phyloP scores from a whole-genome alignment of 2,888 invertebrate genomes.

The Eilema caniola region DNA sequence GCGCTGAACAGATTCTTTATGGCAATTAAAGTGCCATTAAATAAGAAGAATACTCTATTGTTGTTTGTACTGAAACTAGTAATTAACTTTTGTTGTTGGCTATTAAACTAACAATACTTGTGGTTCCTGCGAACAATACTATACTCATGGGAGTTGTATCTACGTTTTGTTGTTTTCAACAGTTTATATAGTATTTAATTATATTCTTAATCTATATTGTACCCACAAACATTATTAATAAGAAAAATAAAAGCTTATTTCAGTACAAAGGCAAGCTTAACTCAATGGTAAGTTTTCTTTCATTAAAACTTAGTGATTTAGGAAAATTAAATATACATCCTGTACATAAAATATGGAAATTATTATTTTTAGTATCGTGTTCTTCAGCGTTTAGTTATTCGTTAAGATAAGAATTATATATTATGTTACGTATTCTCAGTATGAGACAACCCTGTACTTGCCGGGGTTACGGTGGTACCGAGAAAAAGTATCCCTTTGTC shows the following conservation, averaged over 20 bases:
- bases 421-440: background rate
- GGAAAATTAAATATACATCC: too few species aligned
- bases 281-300: too few species aligned
- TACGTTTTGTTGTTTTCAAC: background rate
- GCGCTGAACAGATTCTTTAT: background rate
- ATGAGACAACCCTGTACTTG: slow-evolving; percentile 32
- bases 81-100: background rate
- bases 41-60: background rate
- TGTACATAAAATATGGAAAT: too few species aligned
- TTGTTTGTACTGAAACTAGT: slow-evolving; percentile 1
- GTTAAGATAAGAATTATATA: background rate
- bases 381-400: background rate
- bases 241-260: too few species aligned
- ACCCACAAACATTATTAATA: too few species aligned
- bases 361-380: background rate
- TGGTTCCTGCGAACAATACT: background rate
- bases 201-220: background rate
- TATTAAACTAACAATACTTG: background rate
- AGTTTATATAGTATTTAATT: background rate
- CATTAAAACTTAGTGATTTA: too few species aligned
- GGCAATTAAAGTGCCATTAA: background rate
- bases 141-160: background rate
- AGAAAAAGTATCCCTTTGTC: slow-evolving; percentile 53
- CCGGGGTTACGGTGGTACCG: slow-evolving; percentile 36
- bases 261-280: too few species aligned